A percentile compares a stretch with the other conserved stretches of the same genome.
phyloP scores from a whole-genome alignment of 1,140 invertebrate genomes.

The Aplysia californica region DNA sequence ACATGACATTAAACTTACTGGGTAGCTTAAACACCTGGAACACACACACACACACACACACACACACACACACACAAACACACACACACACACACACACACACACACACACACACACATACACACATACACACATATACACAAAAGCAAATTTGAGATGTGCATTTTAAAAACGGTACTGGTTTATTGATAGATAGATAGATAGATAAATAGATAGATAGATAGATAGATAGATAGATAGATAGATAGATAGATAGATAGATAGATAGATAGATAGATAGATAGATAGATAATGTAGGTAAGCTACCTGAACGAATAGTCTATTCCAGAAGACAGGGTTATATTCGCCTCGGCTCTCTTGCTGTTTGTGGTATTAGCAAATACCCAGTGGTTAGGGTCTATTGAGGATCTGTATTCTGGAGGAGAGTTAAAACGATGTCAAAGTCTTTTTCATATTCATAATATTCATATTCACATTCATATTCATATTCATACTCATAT shows the following conservation, averaged over 20 bases:
- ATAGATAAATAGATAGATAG: not conserved
- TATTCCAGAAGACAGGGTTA: no score
- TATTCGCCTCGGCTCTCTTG: no score
- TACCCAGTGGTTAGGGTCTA: slow-evolving; percentile 10
- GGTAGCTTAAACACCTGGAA: not conserved
- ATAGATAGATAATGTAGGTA: not conserved
- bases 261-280: not conserved
- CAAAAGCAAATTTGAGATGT: not conserved
- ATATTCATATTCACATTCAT: not conserved
- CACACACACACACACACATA: not conserved
- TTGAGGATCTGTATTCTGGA: slow-evolving; percentile 1
- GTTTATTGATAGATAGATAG: not conserved
- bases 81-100: no score
- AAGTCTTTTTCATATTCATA: not conserved
- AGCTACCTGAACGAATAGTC: no score
- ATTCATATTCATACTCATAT: not conserved
- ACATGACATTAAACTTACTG: not conserved
- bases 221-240: not conserved
- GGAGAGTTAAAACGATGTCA: not conserved
- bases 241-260: not conserved
- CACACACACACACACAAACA: no score
- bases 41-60: not conserved
- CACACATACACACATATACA: not conserved
- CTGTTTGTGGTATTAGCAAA: no score
- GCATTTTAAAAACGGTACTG: no score